phyloP scores from a whole-genome alignment of 2,888 invertebrate species.

The Heteropelma amictum region DNA sequence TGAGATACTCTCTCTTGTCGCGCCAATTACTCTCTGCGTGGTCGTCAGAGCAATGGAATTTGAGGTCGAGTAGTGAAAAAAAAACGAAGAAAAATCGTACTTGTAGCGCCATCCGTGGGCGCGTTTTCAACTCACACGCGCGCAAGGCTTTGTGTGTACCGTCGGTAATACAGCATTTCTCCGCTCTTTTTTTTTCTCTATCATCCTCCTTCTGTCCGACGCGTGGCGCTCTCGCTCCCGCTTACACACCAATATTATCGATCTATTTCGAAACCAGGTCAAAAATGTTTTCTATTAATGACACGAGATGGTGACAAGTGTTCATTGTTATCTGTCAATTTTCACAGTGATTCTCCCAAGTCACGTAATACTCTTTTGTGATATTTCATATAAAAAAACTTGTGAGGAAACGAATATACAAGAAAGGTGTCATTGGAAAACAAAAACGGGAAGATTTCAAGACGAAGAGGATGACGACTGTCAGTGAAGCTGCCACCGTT shows the following conservation, averaged over 20 bases:
- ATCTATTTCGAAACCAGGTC: background rate
- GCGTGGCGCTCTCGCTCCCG: background rate
- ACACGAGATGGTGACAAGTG: constrained; percentile 11
- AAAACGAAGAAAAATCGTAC: background rate
- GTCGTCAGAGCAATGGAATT: constrained; percentile 38
- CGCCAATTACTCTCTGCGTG: constrained; percentile 25
- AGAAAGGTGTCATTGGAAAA: too few relatives aligned
- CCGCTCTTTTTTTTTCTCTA: background rate
- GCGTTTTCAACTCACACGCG: background rate
- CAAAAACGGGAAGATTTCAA: background rate
- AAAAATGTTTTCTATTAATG: background rate
- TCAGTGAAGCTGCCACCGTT: constrained; percentile 67
- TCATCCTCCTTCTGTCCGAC: too few relatives aligned
- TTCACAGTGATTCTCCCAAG: background rate
- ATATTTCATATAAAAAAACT: background rate
- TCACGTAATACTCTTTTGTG: constrained; percentile 4
- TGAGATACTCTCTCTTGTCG: background rate
- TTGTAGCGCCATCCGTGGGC: constrained; percentile 13
- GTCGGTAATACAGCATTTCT: background rate
- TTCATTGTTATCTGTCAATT: constrained; percentile 7
- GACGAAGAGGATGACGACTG: constrained; percentile 64
- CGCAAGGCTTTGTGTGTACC: background rate
- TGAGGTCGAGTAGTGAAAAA: constrained; percentile 43
- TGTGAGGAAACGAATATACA: too few relatives aligned
- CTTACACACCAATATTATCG: background rate